Evolutionary conservation across 2,888 invertebrate species (phyloP), one percentile per base, ranked within the genome.

Genomic region (Coleophora flavipennella): DNA sequence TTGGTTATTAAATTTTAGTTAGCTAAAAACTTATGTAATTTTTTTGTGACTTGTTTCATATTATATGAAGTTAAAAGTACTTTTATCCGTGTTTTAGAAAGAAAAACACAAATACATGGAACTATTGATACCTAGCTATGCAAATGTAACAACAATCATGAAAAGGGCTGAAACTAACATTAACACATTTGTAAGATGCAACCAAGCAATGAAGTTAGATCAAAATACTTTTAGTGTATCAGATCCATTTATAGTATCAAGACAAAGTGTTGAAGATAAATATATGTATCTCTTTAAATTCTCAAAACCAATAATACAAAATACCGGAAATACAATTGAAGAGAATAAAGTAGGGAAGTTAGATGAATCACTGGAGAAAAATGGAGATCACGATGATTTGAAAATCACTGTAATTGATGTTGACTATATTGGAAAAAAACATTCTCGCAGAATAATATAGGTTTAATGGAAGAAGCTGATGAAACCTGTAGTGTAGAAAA

Each of bases 31-130:
- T n/a, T n/a, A n/a, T n/a, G n/a, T n/a, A n/a, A n/a, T n/a, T n/a
- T 11, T 11, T 32, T 12, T 32, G 10, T 8, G 32, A n/a, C 29
- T n/a, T n/a, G n/a, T n/a, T n/a, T n/a, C n/a, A n/a, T n/a, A n/a
- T n/a, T n/a, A 20, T 4, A 20, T 20, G 20, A 20, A 20, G 20
- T 4, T 29, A n/a, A 29, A n/a, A 38, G 33, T 8, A 25, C 14
- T 4, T 31, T 13, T 27, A 13, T 6, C 34, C 52, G 46, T 66
- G 66, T 77, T 77, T 59, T 78, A 77, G 76, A 57, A 39, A 49
- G 64, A 64, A 48, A 52, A 58, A 48, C 62, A 69, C 57, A 78
- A 75, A 51, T 76, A 71, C 45, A 62, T 57, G 59, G 74, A 76
- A 36, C 49, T 75, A 36, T 38, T 60, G 28, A 13, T 74, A 40